Conservation (phyloP, 2,113 vertebrate species). For the Pelvicachromis taeniatus region DNA sequence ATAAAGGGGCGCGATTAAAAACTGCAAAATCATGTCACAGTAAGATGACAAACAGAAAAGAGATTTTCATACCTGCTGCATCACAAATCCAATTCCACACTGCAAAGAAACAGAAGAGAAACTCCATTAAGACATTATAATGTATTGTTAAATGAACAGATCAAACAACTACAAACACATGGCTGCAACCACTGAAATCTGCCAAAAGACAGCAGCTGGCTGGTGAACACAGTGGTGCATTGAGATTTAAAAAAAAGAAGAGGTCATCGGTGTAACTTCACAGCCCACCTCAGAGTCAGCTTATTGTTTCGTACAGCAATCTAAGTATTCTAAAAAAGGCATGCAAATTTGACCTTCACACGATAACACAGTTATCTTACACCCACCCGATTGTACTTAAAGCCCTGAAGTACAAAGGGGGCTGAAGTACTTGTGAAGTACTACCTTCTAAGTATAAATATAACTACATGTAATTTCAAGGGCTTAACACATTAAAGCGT, state of each 20-base stretch:
- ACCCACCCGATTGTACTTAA: neutral
- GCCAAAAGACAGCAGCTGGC: neutral
- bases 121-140: neutral
- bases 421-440: neutral
- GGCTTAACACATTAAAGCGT: neutral
- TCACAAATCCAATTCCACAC: conserved; percentile 78
- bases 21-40: neutral
- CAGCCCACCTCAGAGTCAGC: neutral
- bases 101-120: conserved; percentile 13
- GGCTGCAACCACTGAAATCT: neutral
- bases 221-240: neutral
- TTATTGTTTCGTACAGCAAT: rapidly evolving
- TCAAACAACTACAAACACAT: neutral
- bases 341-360: neutral
- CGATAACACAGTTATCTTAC: rapidly evolving
- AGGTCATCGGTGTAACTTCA: too few species aligned
- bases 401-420: neutral
- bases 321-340: neutral
- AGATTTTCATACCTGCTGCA: conserved; percentile 61
- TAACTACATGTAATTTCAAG: neutral
- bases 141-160: neutral
- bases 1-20: neutral
- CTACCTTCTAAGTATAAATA: neutral
- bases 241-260: too few species aligned
- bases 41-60: rapidly evolving